Base-by-base conservation (phyloP, 1,140 invertebrate genomes). In the Spodoptera frugiperda region DNA sequence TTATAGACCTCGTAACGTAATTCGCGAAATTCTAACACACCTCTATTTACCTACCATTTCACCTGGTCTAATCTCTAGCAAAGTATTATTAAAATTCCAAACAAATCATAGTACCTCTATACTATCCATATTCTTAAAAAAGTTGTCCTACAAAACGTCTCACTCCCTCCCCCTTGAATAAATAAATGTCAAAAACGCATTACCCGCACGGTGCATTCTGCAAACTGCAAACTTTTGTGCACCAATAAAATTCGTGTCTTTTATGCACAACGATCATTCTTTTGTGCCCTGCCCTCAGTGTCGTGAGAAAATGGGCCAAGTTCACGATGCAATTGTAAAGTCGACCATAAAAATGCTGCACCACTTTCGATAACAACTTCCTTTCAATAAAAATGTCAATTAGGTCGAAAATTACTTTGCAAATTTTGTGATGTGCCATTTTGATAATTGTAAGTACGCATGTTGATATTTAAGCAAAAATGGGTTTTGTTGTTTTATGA, bases 221-320 rank as follows among this genome's bases (percentile, higher is more conserved):
- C 55, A 61, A 14, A n/a, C 61, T 15, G 55, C 19, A 48, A 61
- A 21, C 55, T 73, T 88, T 87, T 91, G 84, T 81, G 55, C 76
- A 74, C 82, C 79, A 83, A 83, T 82, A 83, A 87, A 82, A 79
- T 74, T 68, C 65, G 82, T 83, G 82, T 84, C 74, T 81, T 85
- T 83, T 82, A 82, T 82, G 84, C 83, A 86, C 84, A 85, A 85
- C 76, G 46, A 48, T 65, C 83, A 82, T 78, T 82, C 81, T 78
- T 87, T 86, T 89, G 80, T 86, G 73, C 82, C 77, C 80, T 78
- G 75, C 67, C 82, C 78, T 87, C 85, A 76, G 78, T 72, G 79
- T 77, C 88, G 91, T 91, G 90, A 89, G 89, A 91, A 91, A 84
- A 61, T 91, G 79, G 87, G 88, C 78, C 87, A 93, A 93, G 90